Evolutionary conservation across 2,113 vertebrate species (phyloP), one percentile per base, ranked within the genome.

Genomic region (Peromyscus polionotus): DNA sequence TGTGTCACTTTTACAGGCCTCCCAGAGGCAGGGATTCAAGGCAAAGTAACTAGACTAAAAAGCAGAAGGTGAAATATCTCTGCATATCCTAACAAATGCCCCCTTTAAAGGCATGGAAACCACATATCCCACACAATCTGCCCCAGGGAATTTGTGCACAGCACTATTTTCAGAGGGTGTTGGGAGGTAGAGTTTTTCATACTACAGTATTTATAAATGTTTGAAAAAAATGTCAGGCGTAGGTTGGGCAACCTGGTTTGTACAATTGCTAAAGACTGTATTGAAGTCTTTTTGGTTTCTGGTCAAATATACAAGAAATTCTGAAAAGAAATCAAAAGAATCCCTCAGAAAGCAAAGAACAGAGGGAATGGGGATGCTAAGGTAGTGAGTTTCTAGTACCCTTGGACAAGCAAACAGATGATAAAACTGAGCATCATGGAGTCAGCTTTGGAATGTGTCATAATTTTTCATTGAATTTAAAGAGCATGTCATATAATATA

Each of bases 171-270:
- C 77, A 96, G 88, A 96, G 88, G n/a, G 31, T 76, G 24, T 95
- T 95, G 92, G 93, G 63, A 95, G 87, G 84, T 17, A 61, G 84
- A 75, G 63, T 70, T 95, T 95, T 94, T 96, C 36, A 67, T 90
- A 39, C 48, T 94, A 48, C 81, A 57, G 59, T 72, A 89, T 96
- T 94, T 90, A 93, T 87, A 97, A 98, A 93, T 93, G 88, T 77
- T 88, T 59, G 14, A 63, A 93, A 68, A 68, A 86, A 97, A 96
- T 95, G 48, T 92, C 77, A 93, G 81, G 24, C 73, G 11, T 81
- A 67, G 45, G 88, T 77, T 75, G 67, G 45, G 48, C 80, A 36
- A 59, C 28, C 16, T 79, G 31, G 45, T 91, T 95, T 92, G 79
- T 90, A 63, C 76, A 95, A 92, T 91, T 51, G 42, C 39, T 26